Base-by-base conservation (phyloP, 2,888 invertebrate genomes). In the Dryobotodes eremita region DNA sequence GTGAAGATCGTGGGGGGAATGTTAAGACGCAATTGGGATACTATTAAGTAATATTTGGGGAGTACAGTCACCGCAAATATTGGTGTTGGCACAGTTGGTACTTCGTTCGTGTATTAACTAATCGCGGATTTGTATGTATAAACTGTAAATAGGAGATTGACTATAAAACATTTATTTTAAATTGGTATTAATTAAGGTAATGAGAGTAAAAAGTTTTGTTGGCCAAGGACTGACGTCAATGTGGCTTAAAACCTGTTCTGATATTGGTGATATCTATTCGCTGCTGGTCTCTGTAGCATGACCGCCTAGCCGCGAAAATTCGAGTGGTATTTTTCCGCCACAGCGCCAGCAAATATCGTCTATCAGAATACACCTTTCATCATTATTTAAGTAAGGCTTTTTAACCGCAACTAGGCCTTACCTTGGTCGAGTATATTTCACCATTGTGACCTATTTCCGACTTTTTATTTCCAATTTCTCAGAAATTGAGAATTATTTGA, bases 1-100 rank as follows among this genome's bases (percentile, higher is more conserved):
- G 95, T 94, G 93, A 93, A 92, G 89, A 91, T 92, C 94, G 95
- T 94, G 95, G 86, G 69, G 69, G 13, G 95, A 95, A 95, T 96
- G 86, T 89, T 92, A 91, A 93, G 66, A 77, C 66, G 62, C 64
- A 46, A 77, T 80, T 68, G 73, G 53, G 71, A 82, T 86, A 79
- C 78, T 73, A 75, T 87, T 77, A 75, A 69, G 53, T 65, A 77
- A 62, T 71, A 57, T 36, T 36, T 17, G 8, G 20, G 23, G 6
- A 72, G 46, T 50, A 59, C 15, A 46, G 26, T 57, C 1, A 20
- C 55, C 55, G 23, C 71, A 68, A 71, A 69, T 46, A 46, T 61
- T n/a, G 20, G 11, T 65, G 55, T 59, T 62, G n/a, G 64, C 13
- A 13, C 68, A 42, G 46, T 55, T 55, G 57, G 64, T 65, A n/a